Base-by-base conservation (phyloP, 2,888 invertebrate species). In the Ormyrus labotus region DNA sequence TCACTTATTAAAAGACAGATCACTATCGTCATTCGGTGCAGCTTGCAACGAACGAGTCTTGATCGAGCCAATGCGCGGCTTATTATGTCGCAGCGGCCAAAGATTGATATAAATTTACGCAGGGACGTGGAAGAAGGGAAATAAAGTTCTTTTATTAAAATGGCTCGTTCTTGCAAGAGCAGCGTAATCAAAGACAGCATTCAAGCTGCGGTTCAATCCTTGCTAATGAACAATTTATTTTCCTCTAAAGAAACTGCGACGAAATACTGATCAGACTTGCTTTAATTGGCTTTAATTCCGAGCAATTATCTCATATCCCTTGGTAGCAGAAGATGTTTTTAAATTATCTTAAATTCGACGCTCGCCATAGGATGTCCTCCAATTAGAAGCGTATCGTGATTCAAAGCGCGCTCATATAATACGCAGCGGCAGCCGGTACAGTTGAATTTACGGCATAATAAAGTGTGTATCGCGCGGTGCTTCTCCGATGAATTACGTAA, bases 311-410 rank as follows among this genome's bases (percentile, higher is more conserved):
- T 58, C 60, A 72, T 79, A 76, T 78, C 72, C 78, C 75, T 71
- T 50, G 64, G 63, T 19, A 77, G 70, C 71, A 81, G 75, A 81
- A 77, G 81, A 77, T 58, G 79, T 81, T 81, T 74, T 82, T 79
- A 81, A 83, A 80, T 81, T 81, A 81, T 83, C 83, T 81, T 79
- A 81, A 83, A 81, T 80, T 81, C 72, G 83, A 69, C 81, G 69
- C 71, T 83, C 79, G 34, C 79, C 74, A 51, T 81, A 76, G 79
- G 81, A 76, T 77, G 78, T 81, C 81, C 81, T 78, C 68, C 82
- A 79, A 82, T 82, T 77, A 80, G 50, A 80, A 77, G 79, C 34
- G 34, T 80, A 82, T 82, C 82, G 80, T 78, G 79, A 82, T 82
- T 80, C 82, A 74, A 80, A 60, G 58, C 60, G 55, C 68, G 71